phyloP scores from a whole-genome alignment of 2,797 vertebrate species.

The Labeo calbasu region DNA sequence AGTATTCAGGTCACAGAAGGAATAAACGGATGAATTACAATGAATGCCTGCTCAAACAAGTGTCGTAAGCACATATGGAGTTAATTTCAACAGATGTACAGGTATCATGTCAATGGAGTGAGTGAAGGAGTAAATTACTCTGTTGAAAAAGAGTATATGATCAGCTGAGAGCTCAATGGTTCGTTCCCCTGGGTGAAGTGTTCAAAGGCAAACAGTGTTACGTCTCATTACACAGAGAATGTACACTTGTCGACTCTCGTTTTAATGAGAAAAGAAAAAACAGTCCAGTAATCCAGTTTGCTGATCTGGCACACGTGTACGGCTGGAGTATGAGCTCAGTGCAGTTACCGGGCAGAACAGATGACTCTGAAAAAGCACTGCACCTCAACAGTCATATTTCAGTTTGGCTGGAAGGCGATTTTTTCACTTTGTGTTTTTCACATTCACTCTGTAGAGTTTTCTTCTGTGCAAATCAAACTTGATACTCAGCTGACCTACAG shows the following conservation, averaged over 20 bases:
- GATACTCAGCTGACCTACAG: neutral
- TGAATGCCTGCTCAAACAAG: neutral
- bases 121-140: neutral
- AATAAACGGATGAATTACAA: neutral
- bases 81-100: neutral
- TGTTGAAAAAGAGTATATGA: neutral
- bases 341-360: conserved; percentile 9
- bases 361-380: neutral
- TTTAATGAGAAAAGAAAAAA: conserved; percentile 23
- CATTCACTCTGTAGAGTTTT: neutral
- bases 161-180: neutral
- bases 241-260: neutral
- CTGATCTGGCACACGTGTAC: conserved; percentile 27
- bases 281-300: conserved; percentile 21
- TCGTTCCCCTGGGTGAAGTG: neutral
- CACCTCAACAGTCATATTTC: neutral
- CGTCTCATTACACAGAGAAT: conserved; percentile 16
- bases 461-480: conserved; percentile 25
- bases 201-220: conserved; percentile 34
- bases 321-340: conserved; percentile 1
- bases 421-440: conserved; percentile 14
- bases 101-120: neutral
- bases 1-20: neutral
- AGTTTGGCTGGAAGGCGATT: neutral
- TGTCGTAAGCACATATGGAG: neutral